phyloP scores from a whole-genome alignment of 2,888 invertebrate species.

The Folsomia candida region DNA sequence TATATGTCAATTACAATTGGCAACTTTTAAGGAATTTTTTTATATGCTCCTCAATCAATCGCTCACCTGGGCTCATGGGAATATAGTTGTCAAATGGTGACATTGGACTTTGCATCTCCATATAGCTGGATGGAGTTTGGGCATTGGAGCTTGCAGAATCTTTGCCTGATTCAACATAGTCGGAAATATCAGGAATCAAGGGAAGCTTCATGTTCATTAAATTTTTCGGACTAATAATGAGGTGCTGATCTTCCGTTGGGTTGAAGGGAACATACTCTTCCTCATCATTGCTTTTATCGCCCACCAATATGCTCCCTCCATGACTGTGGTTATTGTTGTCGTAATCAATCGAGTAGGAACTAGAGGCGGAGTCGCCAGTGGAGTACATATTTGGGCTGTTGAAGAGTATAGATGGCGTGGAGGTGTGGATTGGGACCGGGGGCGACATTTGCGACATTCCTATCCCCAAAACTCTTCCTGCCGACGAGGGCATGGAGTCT shows the following conservation, averaged over 20 bases:
- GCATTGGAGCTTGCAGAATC: slow-evolving; percentile 33
- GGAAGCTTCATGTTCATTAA: slow-evolving; percentile 39
- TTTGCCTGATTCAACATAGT: slow-evolving; percentile 46
- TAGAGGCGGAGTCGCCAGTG: slow-evolving; percentile 47
- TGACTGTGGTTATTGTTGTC: slow-evolving; percentile 47
- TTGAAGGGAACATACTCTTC: slow-evolving; percentile 48
- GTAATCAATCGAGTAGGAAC: slow-evolving; percentile 46
- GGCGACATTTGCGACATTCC: slow-evolving; percentile 31
- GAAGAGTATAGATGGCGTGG: slow-evolving; percentile 41
- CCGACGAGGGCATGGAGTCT: slow-evolving; percentile 43
- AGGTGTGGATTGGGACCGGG: slow-evolving; percentile 42
- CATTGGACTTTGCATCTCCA: slow-evolving; percentile 59
- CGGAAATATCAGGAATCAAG: slow-evolving; percentile 38
- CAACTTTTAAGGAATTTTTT: no score
- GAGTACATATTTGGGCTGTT: slow-evolving; percentile 40
- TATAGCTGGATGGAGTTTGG: slow-evolving; percentile 53
- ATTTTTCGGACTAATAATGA: slow-evolving; percentile 11
- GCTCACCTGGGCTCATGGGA: slow-evolving; percentile 59
- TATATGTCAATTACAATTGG: no score
- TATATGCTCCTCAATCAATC: no score
- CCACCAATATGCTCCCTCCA: slow-evolving; percentile 2
- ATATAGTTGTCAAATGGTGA: slow-evolving; percentile 59
- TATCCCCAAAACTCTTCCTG: slow-evolving; percentile 29
- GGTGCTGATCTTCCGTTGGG: slow-evolving; percentile 38
- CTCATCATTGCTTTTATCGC: slow-evolving; percentile 45